Evolutionary conservation across 2,113 vertebrate species (phyloP).

Genomic region (Daboia siamensis): DNA sequence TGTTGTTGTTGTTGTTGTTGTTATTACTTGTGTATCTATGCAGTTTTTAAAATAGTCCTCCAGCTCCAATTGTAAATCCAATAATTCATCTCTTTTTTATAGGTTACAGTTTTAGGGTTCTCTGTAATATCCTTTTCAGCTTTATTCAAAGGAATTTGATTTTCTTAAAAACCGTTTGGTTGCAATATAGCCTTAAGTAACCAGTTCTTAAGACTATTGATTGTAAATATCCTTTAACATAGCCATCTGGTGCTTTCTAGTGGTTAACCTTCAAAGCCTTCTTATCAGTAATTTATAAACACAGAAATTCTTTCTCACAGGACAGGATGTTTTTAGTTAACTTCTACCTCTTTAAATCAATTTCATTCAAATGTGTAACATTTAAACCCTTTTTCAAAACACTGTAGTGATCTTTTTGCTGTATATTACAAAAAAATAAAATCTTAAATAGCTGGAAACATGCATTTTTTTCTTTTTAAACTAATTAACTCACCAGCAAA

Average conservation of each 20-base stretch:
- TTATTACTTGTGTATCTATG: neutral
- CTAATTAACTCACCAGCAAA: neutral
- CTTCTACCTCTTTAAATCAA: neutral
- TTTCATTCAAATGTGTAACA: too few species aligned
- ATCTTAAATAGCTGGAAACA: neutral
- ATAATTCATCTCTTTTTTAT: neutral
- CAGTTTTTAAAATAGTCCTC: neutral
- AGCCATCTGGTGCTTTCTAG: neutral
- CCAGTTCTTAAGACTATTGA: neutral
- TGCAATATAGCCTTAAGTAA: neutral
- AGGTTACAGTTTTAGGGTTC: neutral
- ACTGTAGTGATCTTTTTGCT: neutral
- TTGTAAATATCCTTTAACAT: neutral
- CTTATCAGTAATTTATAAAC: neutral
- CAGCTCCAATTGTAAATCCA: neutral
- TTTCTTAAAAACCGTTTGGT: neutral
- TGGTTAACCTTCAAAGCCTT: neutral
- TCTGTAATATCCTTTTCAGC: neutral
- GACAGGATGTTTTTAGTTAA: neutral
- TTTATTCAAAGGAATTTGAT: neutral
- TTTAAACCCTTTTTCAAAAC: neutral
- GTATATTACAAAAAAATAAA: neutral
- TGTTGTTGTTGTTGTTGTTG: too few species aligned
- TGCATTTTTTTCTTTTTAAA: neutral
- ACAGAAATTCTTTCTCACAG: neutral